These are phyloP conservation scores for Pteria penguin DNA, from an alignment of 2,888 invertebrate genomes.

Conservation along the genomic window DNA sequence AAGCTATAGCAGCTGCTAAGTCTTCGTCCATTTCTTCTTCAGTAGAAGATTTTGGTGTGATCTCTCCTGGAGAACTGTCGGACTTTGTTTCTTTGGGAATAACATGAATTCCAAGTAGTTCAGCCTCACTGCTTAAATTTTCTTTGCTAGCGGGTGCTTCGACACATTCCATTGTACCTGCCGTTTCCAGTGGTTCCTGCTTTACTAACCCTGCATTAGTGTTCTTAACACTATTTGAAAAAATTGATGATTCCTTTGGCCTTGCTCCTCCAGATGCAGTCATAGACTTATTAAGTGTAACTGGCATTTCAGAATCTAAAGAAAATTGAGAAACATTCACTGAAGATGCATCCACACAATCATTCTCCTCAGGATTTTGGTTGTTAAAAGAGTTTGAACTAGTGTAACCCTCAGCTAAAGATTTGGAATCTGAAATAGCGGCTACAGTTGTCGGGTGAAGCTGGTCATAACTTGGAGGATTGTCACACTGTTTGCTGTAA, in stretches of 20 bases:
- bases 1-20: constrained; percentile 12
- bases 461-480: neutral
- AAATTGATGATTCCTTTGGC: neutral
- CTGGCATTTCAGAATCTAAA: neutral
- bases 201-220: neutral
- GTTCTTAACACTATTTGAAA: neutral
- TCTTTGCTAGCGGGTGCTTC: neutral
- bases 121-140: neutral
- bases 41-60: neutral
- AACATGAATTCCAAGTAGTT: neutral
- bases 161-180: neutral
- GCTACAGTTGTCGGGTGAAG: neutral
- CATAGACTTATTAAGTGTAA: neutral
- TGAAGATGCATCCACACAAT: too few relatives aligned
- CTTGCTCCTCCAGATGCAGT: neutral
- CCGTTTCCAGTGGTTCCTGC: neutral
- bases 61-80: too few relatives aligned
- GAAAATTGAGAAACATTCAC: too few relatives aligned
- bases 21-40: constrained; percentile 22
- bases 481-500: too few relatives aligned
- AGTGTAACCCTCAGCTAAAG: neutral
- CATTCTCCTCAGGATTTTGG: neutral
- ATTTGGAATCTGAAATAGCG: neutral
- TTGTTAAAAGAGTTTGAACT: neutral
- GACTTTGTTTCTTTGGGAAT: neutral